Conservation (phyloP, 1,140 invertebrate genomes). For the Muscidifurax raptorellus region DNA sequence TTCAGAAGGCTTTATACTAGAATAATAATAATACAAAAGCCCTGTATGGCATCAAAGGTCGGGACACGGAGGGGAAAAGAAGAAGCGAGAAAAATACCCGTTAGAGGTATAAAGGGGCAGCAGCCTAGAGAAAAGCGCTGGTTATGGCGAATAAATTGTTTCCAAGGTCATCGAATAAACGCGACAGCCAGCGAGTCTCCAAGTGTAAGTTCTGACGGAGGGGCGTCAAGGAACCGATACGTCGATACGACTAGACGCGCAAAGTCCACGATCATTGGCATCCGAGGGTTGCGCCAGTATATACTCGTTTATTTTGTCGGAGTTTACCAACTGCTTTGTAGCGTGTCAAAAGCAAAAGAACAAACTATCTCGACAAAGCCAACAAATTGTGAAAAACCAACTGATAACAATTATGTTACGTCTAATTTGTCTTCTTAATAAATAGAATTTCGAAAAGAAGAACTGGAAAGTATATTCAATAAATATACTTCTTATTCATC, state of each 20-base stretch:
- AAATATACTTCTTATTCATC: conserved; percentile 49
- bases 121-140: not conserved
- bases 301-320: conserved; percentile 48
- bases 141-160: conserved; percentile 1
- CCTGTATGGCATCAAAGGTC: not conserved
- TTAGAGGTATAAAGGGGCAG: not conserved
- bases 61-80: not conserved
- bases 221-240: not conserved
- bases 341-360: conserved; percentile 2
- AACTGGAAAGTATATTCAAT: conserved; percentile 41
- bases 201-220: not conserved
- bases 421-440: not conserved
- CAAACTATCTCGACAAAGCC: conserved; percentile 30
- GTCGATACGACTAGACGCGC: not conserved
- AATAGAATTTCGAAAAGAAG: conserved; percentile 47
- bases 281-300: conserved; percentile 47
- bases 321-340: conserved; percentile 44
- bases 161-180: not conserved
- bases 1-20: too few relatives aligned
- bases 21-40: too few relatives aligned
- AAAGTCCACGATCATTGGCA: conserved; percentile 21
- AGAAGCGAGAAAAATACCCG: not conserved
- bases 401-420: not conserved
- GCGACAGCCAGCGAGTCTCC: not conserved
- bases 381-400: not conserved